Evolutionary conservation across 2,888 invertebrate genomes (phyloP), one percentile per base, ranked within the genome.

Genomic region (Prosopocoilus inquinatus): DNA sequence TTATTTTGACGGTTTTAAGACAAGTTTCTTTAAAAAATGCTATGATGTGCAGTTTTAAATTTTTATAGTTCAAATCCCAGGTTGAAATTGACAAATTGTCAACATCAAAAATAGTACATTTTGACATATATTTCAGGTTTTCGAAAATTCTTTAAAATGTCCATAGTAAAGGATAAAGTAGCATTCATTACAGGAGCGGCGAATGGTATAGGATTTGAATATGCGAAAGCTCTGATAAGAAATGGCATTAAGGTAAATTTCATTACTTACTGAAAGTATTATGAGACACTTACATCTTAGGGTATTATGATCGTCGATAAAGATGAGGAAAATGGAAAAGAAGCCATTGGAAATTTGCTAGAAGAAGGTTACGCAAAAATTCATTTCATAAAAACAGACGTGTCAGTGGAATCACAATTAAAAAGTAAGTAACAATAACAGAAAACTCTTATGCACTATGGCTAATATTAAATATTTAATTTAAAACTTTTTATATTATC

Each of bases 141-240:
- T 28, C 20, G 7, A 28, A 28, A 28, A 28, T 5, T 28, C 20
- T 28, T 33, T 13, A 33, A 13, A 32, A 50, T 50, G 44, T 50
- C 50, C 12, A n/a, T 20, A 7, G 11, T 50, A 11, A 50, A 50
- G 43, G 50, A 35, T 4, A 50, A 50, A 41, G 62, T 65, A 7
- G 64, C 62, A 5, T 44, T 67, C 9, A 53, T 67, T 8, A 66
- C 66, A 1, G 67, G 67, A 34, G 67, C 61, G 3, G 58, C 62
- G 3, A 60, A 61, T 36, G 67, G 63, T 2, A 61, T 67, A 20
- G 67, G 65, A 7, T 50, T 57, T 2, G 57, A 57, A 11, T 59
- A 56, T 13, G 53, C 50, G 2, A 54, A 48, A 28, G 53, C 57
- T 49, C 51, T 68, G 13, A 54, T 68, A 11, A 43, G 51, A 53